Percentiles rank a stretch among this genome's conserved stretches.
Evolutionary conservation across 2,888 invertebrate species (phyloP).

Genomic region (Lamproptera curius): DNA sequence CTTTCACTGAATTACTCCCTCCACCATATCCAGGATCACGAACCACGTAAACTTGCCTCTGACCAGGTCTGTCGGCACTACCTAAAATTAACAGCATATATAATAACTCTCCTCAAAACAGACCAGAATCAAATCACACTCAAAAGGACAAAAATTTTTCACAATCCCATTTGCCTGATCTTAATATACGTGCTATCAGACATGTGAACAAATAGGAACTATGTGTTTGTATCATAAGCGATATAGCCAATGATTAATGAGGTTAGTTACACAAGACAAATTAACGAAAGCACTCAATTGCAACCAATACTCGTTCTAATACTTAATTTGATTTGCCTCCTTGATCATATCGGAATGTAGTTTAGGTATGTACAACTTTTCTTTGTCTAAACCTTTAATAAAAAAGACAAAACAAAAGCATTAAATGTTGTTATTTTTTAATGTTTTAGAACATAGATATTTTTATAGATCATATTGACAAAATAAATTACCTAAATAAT

Average conservation of each 20-base stretch:
- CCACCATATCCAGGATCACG: constrained; percentile 84
- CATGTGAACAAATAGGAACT: constrained; percentile 24
- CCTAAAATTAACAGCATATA: too few species aligned
- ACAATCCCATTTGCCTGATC: constrained; percentile 15
- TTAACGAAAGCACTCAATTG: constrained; percentile 53
- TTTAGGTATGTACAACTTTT: constrained; percentile 51
- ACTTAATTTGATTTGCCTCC: constrained; percentile 71
- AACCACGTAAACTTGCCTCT: constrained; percentile 92
- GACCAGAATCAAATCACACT: background rate
- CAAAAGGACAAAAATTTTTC: constrained; percentile 3
- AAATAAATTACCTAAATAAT: constrained; percentile 74
- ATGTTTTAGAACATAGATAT: too few species aligned
- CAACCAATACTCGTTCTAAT: constrained; percentile 50
- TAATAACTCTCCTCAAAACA: background rate
- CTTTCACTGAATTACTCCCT: constrained; percentile 66
- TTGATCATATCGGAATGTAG: constrained; percentile 64
- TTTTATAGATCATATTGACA: too few species aligned
- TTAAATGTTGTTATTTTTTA: constrained; percentile 12
- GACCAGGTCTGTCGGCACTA: constrained; percentile 90
- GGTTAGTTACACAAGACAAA: constrained; percentile 38
- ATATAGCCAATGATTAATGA: constrained; percentile 26
- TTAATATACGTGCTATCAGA: constrained; percentile 17
- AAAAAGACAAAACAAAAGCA: constrained; percentile 33
- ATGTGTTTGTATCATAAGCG: constrained; percentile 30
- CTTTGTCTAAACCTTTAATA: constrained; percentile 65